phyloP scores from a whole-genome alignment of 2,888 invertebrate species.

The Stictocephala bisonia region DNA sequence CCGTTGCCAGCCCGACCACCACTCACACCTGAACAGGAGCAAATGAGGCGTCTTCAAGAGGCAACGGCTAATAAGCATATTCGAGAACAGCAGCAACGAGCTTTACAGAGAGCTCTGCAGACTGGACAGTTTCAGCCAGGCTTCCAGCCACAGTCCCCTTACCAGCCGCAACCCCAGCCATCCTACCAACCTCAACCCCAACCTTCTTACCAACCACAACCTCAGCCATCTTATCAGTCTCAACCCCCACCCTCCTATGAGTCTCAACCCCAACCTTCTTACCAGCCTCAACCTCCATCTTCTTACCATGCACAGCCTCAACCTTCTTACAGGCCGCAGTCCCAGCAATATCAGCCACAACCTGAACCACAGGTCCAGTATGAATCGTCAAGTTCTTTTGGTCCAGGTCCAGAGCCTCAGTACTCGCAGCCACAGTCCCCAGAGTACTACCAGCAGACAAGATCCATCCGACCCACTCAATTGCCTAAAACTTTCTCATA shows the following conservation, averaged over 20 bases:
- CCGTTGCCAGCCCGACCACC: slow-evolving; percentile 35
- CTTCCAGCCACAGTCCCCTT: not conserved
- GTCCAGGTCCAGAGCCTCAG: not conserved
- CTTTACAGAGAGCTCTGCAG: slow-evolving; percentile 29
- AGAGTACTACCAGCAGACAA: slow-evolving; percentile 17
- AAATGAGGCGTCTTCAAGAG: slow-evolving; percentile 48
- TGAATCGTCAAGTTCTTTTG: not conserved
- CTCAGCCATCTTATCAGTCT: not conserved
- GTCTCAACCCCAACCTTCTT: slow-evolving; percentile 15
- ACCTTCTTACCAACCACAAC: slow-evolving; percentile 4
- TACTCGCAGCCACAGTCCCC: slow-evolving; percentile 1
- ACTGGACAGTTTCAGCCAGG: slow-evolving; percentile 42
- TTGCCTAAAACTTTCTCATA: slow-evolving; percentile 46
- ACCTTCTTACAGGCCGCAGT: not conserved
- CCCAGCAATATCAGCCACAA: not conserved
- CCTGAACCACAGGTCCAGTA: slow-evolving; percentile 11
- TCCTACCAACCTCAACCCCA: not conserved
- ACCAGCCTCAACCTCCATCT: not conserved
- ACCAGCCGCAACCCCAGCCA: not conserved
- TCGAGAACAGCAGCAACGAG: slow-evolving; percentile 47
- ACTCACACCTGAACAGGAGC: slow-evolving; percentile 44
- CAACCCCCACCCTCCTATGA: not conserved
- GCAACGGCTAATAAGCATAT: slow-evolving; percentile 45
- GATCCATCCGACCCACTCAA: slow-evolving; percentile 5
- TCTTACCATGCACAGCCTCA: too few relatives aligned